A percentile compares a stretch with the other conserved stretches of the same genome.
phyloP scores from a whole-genome alignment of 2,113 vertebrate species.

The zebrafish (Danio rerio) region GRCz12tu NC_133186.1:21445001-21445500 shows the following conservation, averaged over 20 bases:
- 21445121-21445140: no score
- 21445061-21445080: background rate
- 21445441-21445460: background rate
- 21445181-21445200: no score
- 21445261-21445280: background rate
- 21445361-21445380: constrained; percentile 1
- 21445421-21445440: background rate
- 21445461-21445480: background rate
- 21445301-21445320: background rate
- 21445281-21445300: background rate
- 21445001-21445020: no score
- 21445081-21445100: background rate
- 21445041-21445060: no score
- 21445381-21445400: constrained; percentile 17
- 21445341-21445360: background rate
- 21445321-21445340: background rate
- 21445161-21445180: background rate
- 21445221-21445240: background rate
- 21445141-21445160: background rate
- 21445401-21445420: background rate
- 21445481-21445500: background rate
- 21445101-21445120: constrained; percentile 3
- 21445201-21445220: constrained; percentile 4
- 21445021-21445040: no score
- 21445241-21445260: background rate